Evolutionary conservation across 2,888 invertebrate genomes (phyloP).

Genomic region (Fissipunctia ypsillon): DNA sequence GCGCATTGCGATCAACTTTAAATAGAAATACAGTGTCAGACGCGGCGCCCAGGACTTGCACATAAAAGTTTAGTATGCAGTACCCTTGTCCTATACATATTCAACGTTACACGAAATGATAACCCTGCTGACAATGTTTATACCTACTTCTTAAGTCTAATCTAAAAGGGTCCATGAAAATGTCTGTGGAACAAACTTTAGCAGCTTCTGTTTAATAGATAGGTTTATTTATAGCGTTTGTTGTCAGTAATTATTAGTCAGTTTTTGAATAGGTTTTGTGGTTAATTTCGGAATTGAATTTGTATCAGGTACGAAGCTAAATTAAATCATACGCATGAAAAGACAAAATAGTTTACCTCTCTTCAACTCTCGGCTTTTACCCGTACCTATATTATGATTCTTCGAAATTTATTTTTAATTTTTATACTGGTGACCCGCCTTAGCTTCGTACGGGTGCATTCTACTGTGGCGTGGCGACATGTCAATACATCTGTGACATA

Average conservation of each 20-base stretch:
- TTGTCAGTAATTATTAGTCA: neutral
- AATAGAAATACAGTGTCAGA: neutral
- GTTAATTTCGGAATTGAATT: neutral
- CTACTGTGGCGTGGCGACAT: neutral
- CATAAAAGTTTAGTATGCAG: slow-evolving; percentile 12
- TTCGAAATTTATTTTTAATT: neutral
- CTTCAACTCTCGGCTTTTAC: no score
- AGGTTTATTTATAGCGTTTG: neutral
- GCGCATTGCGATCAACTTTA: slow-evolving; percentile 18
- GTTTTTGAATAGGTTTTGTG: neutral
- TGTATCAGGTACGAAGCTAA: neutral
- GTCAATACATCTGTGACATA: neutral
- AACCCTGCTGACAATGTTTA: slow-evolving; percentile 29
- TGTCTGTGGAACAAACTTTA: neutral
- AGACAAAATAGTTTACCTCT: neutral
- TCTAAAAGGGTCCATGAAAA: slow-evolving; percentile 14
- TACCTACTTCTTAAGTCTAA: slow-evolving; percentile 7
- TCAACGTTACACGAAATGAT: slow-evolving; percentile 32
- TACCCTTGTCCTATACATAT: slow-evolving; percentile 32
- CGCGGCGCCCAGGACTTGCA: no score
- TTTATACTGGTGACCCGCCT: no score
- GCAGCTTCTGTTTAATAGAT: neutral
- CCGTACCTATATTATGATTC: neutral
- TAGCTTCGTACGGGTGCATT: neutral
- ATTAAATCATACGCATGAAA: neutral